Evolutionary conservation across 2,888 invertebrate species (phyloP).

Genomic region (Cheilosia pagana): DNA sequence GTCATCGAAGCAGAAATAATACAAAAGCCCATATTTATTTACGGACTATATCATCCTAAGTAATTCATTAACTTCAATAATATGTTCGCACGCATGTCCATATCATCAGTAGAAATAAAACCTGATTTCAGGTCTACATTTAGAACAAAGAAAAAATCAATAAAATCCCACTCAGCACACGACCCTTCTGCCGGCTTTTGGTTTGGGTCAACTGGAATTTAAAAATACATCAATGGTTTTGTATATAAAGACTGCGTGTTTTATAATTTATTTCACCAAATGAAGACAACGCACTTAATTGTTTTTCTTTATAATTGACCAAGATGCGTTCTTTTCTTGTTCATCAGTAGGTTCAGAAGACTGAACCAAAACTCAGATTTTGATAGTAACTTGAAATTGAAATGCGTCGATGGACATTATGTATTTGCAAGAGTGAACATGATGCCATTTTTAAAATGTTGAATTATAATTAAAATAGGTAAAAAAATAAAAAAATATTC

Average conservation of each 20-base stretch:
- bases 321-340: too few relatives aligned
- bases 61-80: constrained; percentile 10
- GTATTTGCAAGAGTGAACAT: too few relatives aligned
- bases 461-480: neutral
- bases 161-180: constrained; percentile 5
- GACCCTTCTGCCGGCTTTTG: constrained; percentile 20
- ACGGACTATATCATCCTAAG: constrained; percentile 13
- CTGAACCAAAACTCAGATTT: too few relatives aligned
- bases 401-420: too few relatives aligned
- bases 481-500: constrained; percentile 1
- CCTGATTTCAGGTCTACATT: neutral
- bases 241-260: too few relatives aligned
- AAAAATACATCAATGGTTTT: too few relatives aligned
- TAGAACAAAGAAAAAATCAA: constrained; percentile 7
- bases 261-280: too few relatives aligned
- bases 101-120: neutral
- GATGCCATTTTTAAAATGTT: neutral
- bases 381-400: too few relatives aligned
- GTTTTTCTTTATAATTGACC: too few relatives aligned
- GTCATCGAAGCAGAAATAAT: neutral
- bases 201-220: too few relatives aligned
- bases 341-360: too few relatives aligned
- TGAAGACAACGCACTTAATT: too few relatives aligned
- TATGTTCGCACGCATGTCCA: constrained; percentile 2
- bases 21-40: constrained; percentile 1